Percentiles rank a stretch among this genome's conserved stretches.
Conservation (phyloP, 2,797 vertebrate genomes). For the Heliangelus exortis region DNA sequence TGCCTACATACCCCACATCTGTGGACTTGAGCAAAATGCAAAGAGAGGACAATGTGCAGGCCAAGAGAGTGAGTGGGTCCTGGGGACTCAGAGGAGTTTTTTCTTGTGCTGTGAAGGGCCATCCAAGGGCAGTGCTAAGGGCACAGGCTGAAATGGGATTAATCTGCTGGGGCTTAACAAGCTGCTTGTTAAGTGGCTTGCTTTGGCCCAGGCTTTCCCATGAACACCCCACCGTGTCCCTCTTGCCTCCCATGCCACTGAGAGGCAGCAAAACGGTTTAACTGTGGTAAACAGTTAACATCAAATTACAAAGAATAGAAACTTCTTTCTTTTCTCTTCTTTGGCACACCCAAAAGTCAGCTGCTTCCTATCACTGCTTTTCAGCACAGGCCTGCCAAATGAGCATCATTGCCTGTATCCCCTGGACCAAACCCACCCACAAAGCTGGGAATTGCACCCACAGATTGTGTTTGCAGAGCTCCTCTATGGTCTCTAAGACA, state of each 20-base stretch:
- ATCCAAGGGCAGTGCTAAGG: neutral
- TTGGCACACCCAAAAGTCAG: neutral
- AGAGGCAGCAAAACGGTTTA: neutral
- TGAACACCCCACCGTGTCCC: neutral
- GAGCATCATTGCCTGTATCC: neutral
- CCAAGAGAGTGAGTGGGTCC: neutral
- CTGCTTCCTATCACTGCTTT: rapidly evolving
- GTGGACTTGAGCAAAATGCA: neutral
- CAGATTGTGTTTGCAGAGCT: neutral
- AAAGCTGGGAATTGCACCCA: neutral
- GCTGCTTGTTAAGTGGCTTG: neutral
- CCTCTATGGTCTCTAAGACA: rapidly evolving
- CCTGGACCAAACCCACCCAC: rapidly evolving
- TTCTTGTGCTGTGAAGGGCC: neutral
- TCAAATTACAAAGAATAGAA: neutral
- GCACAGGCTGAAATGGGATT: neutral
- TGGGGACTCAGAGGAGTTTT: rapidly evolving
- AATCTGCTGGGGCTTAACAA: neutral
- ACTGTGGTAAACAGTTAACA: rapidly evolving
- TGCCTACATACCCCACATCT: rapidly evolving
- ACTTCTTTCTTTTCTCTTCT: neutral
- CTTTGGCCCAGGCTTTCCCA: neutral
- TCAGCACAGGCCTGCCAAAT: neutral
- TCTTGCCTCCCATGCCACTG: rapidly evolving
- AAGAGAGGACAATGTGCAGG: neutral